Evolutionary conservation across 2,113 vertebrate genomes (phyloP).

Genomic region (Brevimyrus niger): DNA sequence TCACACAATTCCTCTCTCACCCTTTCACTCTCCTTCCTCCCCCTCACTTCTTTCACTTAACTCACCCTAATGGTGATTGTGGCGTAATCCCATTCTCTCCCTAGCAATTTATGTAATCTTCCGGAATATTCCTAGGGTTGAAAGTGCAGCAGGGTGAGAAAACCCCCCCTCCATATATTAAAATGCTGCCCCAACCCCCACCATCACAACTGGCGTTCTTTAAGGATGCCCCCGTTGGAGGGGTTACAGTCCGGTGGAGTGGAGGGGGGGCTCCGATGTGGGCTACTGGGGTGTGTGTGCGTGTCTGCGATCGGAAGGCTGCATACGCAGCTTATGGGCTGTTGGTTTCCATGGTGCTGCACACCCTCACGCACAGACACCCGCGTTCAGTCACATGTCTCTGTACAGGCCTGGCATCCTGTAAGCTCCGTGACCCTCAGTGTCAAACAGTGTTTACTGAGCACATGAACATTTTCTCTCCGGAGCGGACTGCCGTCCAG

Average conservation of each 20-base stretch:
- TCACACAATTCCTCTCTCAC: background rate
- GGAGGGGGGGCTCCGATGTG: background rate
- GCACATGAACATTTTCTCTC: constrained; percentile 20
- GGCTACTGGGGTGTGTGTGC: background rate
- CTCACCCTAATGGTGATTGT: background rate
- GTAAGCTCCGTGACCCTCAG: constrained; percentile 22
- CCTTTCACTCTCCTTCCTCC: background rate
- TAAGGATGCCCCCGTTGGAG: background rate
- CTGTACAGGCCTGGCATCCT: background rate
- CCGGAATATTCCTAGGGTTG: background rate
- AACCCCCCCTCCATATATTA: background rate
- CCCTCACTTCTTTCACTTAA: background rate
- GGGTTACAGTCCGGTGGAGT: background rate
- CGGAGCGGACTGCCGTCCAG: background rate
- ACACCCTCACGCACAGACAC: constrained; percentile 2
- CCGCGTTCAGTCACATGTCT: constrained; percentile 9
- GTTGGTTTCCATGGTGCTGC: constrained; percentile 58
- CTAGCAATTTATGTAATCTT: constrained; percentile 1
- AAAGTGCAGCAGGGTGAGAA: background rate
- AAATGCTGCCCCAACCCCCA: background rate
- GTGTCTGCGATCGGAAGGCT: constrained; percentile 52
- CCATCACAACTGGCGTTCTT: background rate
- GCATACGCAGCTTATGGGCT: constrained; percentile 56
- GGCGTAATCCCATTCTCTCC: background rate
- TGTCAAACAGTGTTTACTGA: constrained; percentile 24